Evolutionary conservation across 92 coral and sea anemone genomes (phyloP), one percentile per base, ranked within the genome.

Genomic region (Hydrozoanthus gracilis): DNA sequence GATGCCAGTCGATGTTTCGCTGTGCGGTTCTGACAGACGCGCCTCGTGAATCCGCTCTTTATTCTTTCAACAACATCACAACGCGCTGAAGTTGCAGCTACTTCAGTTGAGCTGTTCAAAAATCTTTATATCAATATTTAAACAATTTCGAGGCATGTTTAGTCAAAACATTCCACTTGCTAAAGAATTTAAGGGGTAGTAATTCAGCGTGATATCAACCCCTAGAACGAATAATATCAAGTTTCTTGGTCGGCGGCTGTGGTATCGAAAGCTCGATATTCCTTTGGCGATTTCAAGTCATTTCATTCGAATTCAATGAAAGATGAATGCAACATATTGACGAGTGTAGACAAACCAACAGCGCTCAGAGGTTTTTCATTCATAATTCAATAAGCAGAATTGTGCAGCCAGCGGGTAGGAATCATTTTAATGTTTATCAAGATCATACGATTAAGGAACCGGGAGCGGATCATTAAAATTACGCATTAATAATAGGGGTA

Each of bases 361-460:
- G 73, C 15, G 46, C 5, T 8, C 3, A 12, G 11, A 5, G 44
- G 10, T 27, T 1, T 62, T 76, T 76, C 48, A 52, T 52, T 76
- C 48, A 54, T 17, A 20, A 50, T 10, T 9, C 62, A 20, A 65
- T 51, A 48, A 55, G 61, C 46, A 18, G 16, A 18, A 4, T 1
- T 7, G 39, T 6, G 12, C 7, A 16, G 6, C 48, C 62, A 2
- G n/a, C 49, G 61, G 56, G 79, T 50, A 27, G 39, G 82, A 54
- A 76, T 52, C 73, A 35, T 52, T 54, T 76, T 17, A 76, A 52
- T 80, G 66, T 17, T 80, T 80, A 80, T 47, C 85, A 20, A 45
- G 85, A 80, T 80, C 73, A 65, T 80, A 64, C 35, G 74, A 65
- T 64, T 80, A 60, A 80, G 48, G 85, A 48, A 4, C 60, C n/a